phyloP scores from a whole-genome alignment of 1,140 invertebrate genomes.

The Rhynchophorus ferrugineus region DNA sequence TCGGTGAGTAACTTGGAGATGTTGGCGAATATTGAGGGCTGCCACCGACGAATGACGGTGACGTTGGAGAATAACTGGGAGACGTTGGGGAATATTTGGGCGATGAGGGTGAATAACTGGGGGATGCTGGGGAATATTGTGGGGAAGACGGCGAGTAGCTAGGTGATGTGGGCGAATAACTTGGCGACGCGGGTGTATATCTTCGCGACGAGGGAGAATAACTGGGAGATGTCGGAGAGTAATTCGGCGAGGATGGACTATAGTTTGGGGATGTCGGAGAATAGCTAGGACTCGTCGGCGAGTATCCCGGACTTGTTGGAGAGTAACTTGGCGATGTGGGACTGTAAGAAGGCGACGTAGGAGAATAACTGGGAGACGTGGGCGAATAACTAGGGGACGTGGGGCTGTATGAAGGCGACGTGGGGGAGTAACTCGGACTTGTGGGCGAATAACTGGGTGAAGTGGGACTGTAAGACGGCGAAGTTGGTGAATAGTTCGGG shows the following conservation, averaged over 20 bases:
- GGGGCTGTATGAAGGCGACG: conserved; percentile 64
- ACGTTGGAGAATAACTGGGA: conserved; percentile 64
- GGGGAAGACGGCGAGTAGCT: conserved; percentile 71
- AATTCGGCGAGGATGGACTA: conserved; percentile 62
- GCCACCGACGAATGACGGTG: conserved; percentile 72
- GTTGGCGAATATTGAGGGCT: conserved; percentile 67
- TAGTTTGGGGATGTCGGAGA: conserved; percentile 72
- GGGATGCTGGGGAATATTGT: conserved; percentile 65
- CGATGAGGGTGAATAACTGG: conserved; percentile 74
- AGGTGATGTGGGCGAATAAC: conserved; percentile 71
- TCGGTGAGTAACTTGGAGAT: conserved; percentile 73
- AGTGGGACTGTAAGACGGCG: conserved; percentile 64
- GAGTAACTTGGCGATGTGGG: conserved; percentile 69
- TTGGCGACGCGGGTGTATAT: conserved; percentile 58
- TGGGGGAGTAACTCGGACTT: conserved; percentile 60
- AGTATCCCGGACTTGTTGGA: conserved; percentile 60
- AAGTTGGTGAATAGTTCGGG: conserved; percentile 59
- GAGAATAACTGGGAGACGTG: conserved; percentile 59
- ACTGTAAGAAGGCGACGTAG: conserved; percentile 72
- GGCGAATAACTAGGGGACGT: conserved; percentile 63
- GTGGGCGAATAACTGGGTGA: conserved; percentile 61
- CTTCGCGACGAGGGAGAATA: conserved; percentile 81
- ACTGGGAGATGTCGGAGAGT: conserved; percentile 67
- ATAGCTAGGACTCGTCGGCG: conserved; percentile 71
- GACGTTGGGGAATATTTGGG: conserved; percentile 68